Conservation (phyloP, 2,888 invertebrate genomes). For the Invenusta paracnida region DNA sequence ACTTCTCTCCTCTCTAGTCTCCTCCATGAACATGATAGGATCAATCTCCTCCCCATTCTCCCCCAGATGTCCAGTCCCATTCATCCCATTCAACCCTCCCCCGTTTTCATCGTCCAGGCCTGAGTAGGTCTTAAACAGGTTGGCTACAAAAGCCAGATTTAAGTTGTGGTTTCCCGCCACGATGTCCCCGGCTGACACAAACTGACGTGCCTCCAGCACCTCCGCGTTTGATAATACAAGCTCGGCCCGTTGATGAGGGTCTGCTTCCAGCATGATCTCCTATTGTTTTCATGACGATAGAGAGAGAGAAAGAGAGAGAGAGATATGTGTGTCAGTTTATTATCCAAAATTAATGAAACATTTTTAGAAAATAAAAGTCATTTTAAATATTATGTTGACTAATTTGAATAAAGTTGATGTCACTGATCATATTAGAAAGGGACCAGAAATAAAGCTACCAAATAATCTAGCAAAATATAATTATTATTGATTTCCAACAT, state of each 20-base stretch:
- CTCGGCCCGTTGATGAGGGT: slow-evolving; percentile 70
- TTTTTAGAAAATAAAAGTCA: too few species aligned
- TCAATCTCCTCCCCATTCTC: slow-evolving; percentile 64
- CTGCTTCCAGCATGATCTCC: slow-evolving; percentile 44
- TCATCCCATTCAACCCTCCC: slow-evolving; percentile 64
- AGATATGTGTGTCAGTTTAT: too few species aligned
- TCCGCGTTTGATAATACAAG: slow-evolving; percentile 92
- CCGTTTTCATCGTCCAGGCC: slow-evolving; percentile 65
- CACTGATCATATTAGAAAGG: too few species aligned
- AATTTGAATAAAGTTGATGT: too few species aligned
- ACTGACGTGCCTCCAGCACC: slow-evolving; percentile 87
- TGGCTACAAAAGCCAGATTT: slow-evolving; percentile 96
- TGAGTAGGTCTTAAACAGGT: slow-evolving; percentile 96
- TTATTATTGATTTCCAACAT: too few species aligned
- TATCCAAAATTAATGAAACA: too few species aligned
- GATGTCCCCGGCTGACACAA: slow-evolving; percentile 89
- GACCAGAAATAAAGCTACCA: too few species aligned
- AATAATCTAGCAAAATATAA: too few species aligned
- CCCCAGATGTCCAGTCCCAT: background rate
- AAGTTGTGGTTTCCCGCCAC: slow-evolving; percentile 93
- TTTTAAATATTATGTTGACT: too few species aligned
- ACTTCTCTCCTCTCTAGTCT: slow-evolving; percentile 94
- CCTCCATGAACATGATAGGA: slow-evolving; percentile 77
- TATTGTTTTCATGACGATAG: slow-evolving; percentile 32
- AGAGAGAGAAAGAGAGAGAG: too few species aligned